Evolutionary conservation across 2,113 vertebrate species (phyloP), one percentile per base, ranked within the genome.

Genomic region (Manacus vitellinus): DNA sequence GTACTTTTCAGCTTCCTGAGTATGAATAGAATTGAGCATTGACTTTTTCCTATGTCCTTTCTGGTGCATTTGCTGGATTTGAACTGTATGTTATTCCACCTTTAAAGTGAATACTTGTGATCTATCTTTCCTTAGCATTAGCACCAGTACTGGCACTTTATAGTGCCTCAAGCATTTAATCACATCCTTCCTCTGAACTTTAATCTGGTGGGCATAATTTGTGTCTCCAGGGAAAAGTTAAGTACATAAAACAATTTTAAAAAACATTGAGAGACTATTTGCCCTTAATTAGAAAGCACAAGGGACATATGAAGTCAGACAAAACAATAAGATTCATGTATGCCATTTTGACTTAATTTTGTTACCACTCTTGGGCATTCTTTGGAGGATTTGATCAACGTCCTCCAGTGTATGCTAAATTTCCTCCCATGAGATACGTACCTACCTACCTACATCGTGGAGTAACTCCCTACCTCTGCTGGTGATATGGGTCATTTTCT

Each of bases 141-240:
- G 35, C 72, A 75, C 39, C 77, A 75, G 30, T 73, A 81, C 65
- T 65, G 68, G 58, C 61, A 83, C 85, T 93, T 93, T 79, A 35
- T 80, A 84, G 25, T 55, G 21, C 61, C 44, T 94, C 59, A 92
- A 88, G 43, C 79, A 59, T 94, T 95, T 95, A 94, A 95, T 92
- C 72, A 86, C 72, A 63, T 95, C 83, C 68, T 92, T 94, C 63
- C 68, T 86, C 72, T 96, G 89, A 95, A 92, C 83, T 95, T 91
- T 91, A 96, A 87, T 95, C 91, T 91, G n/a, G 24, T 95, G 76
- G 85, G 80, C 65, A 95, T 91, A 92, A 94, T 89, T 89, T 92
- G 62, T 72, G 27, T 92, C 91, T 88, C 68, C 39, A 67, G 61
- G 55, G 88, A 96, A 92, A 90, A 91, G 51, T 94, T 94, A 89